Evolutionary conservation across 2,888 invertebrate species (phyloP), one percentile per base, ranked within the genome.

Genomic region (Plutella xylostella): DNA sequence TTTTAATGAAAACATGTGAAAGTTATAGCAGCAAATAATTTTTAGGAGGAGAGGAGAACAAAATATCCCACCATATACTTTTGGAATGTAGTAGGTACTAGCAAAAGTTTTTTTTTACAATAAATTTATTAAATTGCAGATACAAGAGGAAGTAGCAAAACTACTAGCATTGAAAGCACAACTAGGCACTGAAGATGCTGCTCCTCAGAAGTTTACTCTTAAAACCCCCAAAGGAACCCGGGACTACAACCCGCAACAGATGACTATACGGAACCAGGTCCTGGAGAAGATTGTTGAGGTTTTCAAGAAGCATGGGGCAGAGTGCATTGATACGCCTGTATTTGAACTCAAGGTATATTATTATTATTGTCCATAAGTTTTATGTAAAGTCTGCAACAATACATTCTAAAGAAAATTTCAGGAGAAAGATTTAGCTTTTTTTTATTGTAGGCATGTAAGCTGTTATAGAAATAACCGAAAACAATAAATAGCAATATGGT

Each of bases 241-340:
- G 46, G 99, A 99, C 70, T 98, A 94, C 79, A 91, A 89, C 48
- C 96, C 98, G 0, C 90, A 93, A 58, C 97, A 98, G 77, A 99
- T 98, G 97, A 91, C 94, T 1, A 85, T 99, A 48, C 88, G 98
- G 22, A 90, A 94, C 59, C 86, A 87, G 48, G 94, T 96, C 1
- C 84, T 99, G 53, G 88, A 92, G 49, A 95, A 93, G 73, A 94
- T 99, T 51, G 87, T 93, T 18, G 73, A 87, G 4, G 92, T 96
- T 45, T 99, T 99, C 69, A 96, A 98, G 69, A 92, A 91, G 52
- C 98, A 99, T 64, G 99, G 99, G 31, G 99, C 97, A 15, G 97
- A 96, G 67, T 95, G 97, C 17, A 97, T 99, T 64, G 99, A 99
- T 65, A 98, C 98, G 19, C 98, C 98, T 35, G 94, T 98, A 15